A percentile compares a stretch with the other conserved stretches of the same genome.
These are phyloP conservation scores for Sepiola atlantica DNA, from an alignment of 2,888 invertebrate genomes.

Conservation along the genomic window DNA sequence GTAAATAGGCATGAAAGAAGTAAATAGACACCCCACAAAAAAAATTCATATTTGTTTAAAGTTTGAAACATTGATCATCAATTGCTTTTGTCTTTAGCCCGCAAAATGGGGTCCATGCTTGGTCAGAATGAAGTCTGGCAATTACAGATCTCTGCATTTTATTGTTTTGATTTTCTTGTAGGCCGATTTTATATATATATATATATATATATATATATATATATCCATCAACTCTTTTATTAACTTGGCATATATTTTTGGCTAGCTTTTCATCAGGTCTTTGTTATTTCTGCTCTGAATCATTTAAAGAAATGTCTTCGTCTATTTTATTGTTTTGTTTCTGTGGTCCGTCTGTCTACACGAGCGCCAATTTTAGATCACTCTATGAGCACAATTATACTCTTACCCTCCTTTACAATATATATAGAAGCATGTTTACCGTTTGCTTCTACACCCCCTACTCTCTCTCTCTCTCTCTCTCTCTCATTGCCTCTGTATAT, in stretches of 20 bases:
- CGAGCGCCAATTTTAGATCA: constrained; percentile 7
- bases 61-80: too few species aligned
- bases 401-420: neutral
- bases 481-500: neutral
- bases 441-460: too few species aligned
- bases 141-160: too few species aligned
- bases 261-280: constrained; percentile 6
- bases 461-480: neutral
- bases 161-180: too few species aligned
- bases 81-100: too few species aligned
- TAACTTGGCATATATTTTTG: neutral
- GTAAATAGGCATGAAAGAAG: too few species aligned
- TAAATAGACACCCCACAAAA: too few species aligned
- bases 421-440: neutral
- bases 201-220: neutral
- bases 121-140: too few species aligned
- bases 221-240: neutral
- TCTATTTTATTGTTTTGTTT: neutral
- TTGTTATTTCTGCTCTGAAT: neutral
- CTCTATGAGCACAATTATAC: neutral
- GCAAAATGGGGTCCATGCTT: too few species aligned
- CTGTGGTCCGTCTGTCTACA: neutral
- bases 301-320: neutral
- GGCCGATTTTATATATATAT: too few species aligned
- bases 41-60: too few species aligned